Evolutionary conservation across 2,113 vertebrate species (phyloP), one percentile per base, ranked within the genome.

Genomic region (Zosterops pallidus): DNA sequence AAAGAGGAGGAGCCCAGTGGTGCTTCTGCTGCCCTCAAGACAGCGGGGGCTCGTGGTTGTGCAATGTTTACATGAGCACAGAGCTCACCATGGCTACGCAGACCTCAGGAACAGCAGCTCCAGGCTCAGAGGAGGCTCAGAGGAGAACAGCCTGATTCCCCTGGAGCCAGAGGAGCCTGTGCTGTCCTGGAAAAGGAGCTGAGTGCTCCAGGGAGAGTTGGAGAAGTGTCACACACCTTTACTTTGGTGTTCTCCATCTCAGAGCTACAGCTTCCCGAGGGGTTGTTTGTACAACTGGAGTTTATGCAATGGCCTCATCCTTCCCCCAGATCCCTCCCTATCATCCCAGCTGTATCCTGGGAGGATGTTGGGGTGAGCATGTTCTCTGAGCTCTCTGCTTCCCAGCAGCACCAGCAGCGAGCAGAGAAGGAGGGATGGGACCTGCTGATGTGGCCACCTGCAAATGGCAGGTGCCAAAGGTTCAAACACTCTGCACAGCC

Each of bases 31-130:
- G 92, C 96, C 95, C 94, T 92, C 90, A 46, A 46, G 76, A 74
- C 94, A 95, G 90, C 17, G 0, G 90, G 90, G 94, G 92, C 92
- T 94, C 15, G 0, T 29, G 64, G 41, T 93, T 96, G 95, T 89
- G 95, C 89, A 97, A 95, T 97, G 92, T 97, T 97, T 97, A 94
- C 83, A 83, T n/a, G 88, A 97, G 94, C 94, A 94, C 94, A 95
- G 90, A 91, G 33, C 92, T 97, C 94, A 86, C 96, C 95, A 97
- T 96, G 94, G 94, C 94, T 95, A 95, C 96, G 10, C 5, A 83
- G 89, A 76, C 53, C 75, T 95, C n/a, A 2, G 67, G 82, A 93
- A 53, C 82, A 64, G 52, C 90, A 93, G 60, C 79, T 94, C 46
- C 39, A 77, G 71, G 63, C 76, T 6, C 72, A 26, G 71, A 42